Evolutionary conservation across 2,113 vertebrate species (phyloP).

Genomic region (Gopherus flavomarginatus): DNA sequence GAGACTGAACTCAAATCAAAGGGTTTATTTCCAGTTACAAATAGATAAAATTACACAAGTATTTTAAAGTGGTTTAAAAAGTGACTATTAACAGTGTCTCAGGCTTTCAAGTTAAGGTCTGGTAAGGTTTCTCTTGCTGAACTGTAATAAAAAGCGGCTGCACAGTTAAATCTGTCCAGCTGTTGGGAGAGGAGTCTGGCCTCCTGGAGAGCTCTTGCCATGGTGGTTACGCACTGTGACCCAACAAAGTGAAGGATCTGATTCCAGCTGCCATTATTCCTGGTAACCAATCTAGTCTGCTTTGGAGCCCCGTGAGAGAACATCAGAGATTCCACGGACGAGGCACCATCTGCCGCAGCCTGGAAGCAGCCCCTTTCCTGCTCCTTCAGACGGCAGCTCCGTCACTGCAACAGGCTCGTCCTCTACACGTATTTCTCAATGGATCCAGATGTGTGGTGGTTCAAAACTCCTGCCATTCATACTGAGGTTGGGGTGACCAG

Average conservation of each 20-base stretch:
- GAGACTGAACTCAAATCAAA: not conserved
- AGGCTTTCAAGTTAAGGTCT: not conserved
- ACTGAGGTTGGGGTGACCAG: not conserved
- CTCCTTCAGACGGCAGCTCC: not conserved
- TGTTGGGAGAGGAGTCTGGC: not conserved
- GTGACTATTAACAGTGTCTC: not conserved
- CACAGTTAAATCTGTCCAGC: not conserved
- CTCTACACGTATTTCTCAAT: not conserved
- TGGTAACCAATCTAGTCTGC: not conserved
- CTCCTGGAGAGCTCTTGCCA: not conserved
- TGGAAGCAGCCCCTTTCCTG: not conserved
- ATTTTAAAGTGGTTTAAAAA: not conserved
- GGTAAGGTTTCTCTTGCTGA: not conserved
- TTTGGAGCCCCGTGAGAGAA: not conserved
- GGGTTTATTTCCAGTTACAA: not conserved
- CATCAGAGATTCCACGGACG: not conserved
- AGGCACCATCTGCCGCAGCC: not conserved
- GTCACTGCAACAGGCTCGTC: not conserved
- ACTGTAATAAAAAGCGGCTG: not conserved
- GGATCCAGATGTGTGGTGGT: not conserved
- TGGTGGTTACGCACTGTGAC: not conserved
- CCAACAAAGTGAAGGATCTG: not conserved
- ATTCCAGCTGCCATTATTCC: not conserved
- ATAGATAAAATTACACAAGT: not conserved
- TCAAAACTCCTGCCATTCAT: not conserved